Conservation (phyloP, 30 jellyfish, hydroid and myxozoan genomes). For the Aurelia sp. region DNA sequence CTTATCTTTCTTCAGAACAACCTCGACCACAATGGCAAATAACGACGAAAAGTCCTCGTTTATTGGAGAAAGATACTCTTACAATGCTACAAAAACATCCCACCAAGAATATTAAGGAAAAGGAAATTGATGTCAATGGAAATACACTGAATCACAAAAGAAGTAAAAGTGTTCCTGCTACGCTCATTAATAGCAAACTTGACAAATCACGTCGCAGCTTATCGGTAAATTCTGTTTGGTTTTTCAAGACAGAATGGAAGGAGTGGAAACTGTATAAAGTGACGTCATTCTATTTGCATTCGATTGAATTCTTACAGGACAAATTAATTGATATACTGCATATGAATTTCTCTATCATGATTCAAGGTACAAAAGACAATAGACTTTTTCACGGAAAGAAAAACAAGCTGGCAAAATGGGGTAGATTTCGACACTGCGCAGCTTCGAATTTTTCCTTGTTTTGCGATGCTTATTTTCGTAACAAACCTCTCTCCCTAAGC, state of each 20-base stretch:
- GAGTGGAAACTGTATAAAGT: no score
- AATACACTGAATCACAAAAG: slow-evolving; percentile 20
- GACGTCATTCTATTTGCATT: no score
- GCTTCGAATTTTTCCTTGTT: no score
- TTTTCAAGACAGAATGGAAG: background rate
- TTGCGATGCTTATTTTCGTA: no score
- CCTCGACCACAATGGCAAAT: slow-evolving; percentile 71
- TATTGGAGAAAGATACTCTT: slow-evolving; percentile 45
- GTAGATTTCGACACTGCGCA: no score
- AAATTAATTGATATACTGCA: no score
- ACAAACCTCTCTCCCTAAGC: no score
- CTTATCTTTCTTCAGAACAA: slow-evolving; percentile 1
- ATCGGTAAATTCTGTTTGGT: slow-evolving; percentile 11
- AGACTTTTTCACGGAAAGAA: no score
- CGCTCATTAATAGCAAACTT: background rate
- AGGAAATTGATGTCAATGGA: slow-evolving; percentile 4
- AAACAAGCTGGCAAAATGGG: no score
- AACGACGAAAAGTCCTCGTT: slow-evolving; percentile 62
- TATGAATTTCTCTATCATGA: no score
- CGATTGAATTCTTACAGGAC: no score
- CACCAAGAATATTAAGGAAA: slow-evolving; percentile 1
- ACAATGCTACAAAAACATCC: slow-evolving; percentile 20
- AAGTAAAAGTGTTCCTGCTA: slow-evolving; percentile 66
- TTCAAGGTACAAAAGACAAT: no score
- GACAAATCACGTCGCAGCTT: slow-evolving; percentile 3